A percentile compares a stretch with the other conserved stretches of the same genome.
Evolutionary conservation across 2,113 vertebrate species (phyloP).

Genomic region (Ptilonorhynchus violaceus): DNA sequence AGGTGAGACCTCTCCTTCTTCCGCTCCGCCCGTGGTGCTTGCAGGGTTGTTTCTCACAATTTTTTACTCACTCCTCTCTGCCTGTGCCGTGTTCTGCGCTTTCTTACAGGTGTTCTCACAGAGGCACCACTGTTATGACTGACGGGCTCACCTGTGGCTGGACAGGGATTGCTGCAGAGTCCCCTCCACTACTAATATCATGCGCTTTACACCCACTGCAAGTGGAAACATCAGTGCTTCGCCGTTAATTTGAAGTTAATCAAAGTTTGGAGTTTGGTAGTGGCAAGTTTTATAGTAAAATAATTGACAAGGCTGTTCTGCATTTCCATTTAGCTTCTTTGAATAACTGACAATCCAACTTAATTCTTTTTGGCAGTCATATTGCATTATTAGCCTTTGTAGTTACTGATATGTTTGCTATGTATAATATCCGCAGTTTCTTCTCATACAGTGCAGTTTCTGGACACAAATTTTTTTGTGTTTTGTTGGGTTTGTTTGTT

Average conservation of each 20-base stretch:
- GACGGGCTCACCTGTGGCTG: rapidly evolving
- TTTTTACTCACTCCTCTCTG: neutral
- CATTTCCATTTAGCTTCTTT: neutral
- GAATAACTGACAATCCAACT: neutral
- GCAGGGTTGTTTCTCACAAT: neutral
- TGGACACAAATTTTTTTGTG: neutral
- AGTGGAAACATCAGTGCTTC: neutral
- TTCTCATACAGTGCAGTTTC: neutral
- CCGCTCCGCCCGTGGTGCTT: neutral
- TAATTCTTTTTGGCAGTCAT: neutral
- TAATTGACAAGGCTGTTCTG: neutral
- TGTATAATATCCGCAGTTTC: neutral
- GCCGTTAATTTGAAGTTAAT: neutral
- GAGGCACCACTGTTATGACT: rapidly evolving
- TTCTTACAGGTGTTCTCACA: neutral
- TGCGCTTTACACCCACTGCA: neutral
- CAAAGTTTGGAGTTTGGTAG: neutral
- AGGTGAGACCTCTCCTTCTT: neutral
- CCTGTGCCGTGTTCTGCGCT: neutral
- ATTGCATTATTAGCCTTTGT: neutral
- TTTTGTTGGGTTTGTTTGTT: neutral
- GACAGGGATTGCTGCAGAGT: rapidly evolving
- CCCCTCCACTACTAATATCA: no score
- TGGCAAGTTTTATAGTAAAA: neutral
- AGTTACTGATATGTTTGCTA: neutral